These are phyloP conservation scores for Erebia aethiops DNA, from an alignment of 2,888 invertebrate species.

Conservation along the genomic window DNA sequence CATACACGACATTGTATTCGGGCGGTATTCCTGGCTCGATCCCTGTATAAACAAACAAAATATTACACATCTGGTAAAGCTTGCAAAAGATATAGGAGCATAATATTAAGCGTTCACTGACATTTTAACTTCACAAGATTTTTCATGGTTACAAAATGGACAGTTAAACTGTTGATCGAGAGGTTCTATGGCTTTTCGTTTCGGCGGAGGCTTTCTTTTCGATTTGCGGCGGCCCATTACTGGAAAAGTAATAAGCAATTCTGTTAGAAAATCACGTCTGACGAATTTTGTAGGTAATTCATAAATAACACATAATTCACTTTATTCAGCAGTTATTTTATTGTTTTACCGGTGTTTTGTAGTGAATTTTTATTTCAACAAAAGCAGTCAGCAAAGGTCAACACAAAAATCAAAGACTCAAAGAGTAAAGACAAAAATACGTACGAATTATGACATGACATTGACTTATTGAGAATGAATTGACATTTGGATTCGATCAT, in stretches of 20 bases:
- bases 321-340: background rate
- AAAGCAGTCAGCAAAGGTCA: too few species aligned
- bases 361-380: slow-evolving; percentile 22
- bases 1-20: slow-evolving; percentile 97
- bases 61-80: slow-evolving; percentile 4
- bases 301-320: background rate
- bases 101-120: slow-evolving; percentile 74
- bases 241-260: slow-evolving; percentile 40
- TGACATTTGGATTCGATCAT: too few species aligned
- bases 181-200: slow-evolving; percentile 95
- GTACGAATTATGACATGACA: too few species aligned
- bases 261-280: background rate
- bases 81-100: slow-evolving; percentile 1
- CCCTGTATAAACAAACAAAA: slow-evolving; percentile 85
- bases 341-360: slow-evolving; percentile 30
- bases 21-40: slow-evolving; percentile 96
- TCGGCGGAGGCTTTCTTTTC: slow-evolving; percentile 98
- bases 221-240: slow-evolving; percentile 98
- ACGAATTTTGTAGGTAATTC: background rate
- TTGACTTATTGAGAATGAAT: too few species aligned
- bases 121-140: slow-evolving; percentile 99
- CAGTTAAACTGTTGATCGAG: slow-evolving; percentile 98
- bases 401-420: too few species aligned
- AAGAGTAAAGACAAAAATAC: too few species aligned
- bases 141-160: slow-evolving; percentile 99